These are phyloP conservation scores for Perizoma affinitatum DNA, from an alignment of 2,888 invertebrate species.

Conservation along the genomic window DNA sequence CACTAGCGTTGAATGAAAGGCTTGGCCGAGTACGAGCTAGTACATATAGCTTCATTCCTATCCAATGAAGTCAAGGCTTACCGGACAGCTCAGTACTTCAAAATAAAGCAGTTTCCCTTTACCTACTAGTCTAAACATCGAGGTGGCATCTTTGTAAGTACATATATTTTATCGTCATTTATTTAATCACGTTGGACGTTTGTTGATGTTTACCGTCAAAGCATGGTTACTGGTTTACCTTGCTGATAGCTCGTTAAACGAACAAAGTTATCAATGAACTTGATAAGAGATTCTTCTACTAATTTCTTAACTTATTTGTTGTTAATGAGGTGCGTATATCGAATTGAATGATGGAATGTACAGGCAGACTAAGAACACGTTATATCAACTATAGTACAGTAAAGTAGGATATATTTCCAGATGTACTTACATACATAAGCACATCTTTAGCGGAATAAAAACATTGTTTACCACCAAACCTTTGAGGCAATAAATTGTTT, in stretches of 20 bases:
- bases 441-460: too few relatives aligned
- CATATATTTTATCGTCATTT: not conserved
- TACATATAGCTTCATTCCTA: conserved; percentile 5
- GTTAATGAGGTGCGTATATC: conserved; percentile 5
- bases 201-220: not conserved
- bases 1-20: too few relatives aligned
- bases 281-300: conserved; percentile 1
- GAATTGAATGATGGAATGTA: not conserved
- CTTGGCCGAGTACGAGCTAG: not conserved
- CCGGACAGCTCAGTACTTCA: conserved; percentile 27
- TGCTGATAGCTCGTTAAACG: conserved; percentile 15
- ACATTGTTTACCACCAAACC: too few relatives aligned
- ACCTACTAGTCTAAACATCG: not conserved
- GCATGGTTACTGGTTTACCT: conserved; percentile 22
- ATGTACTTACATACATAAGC: too few relatives aligned
- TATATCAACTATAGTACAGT: too few relatives aligned
- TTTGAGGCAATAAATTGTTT: too few relatives aligned
- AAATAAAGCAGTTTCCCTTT: not conserved
- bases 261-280: conserved; percentile 9
- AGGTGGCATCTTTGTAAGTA: not conserved
- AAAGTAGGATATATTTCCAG: too few relatives aligned
- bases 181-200: not conserved
- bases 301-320: conserved; percentile 1
- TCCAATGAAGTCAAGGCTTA: conserved; percentile 50
- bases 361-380: too few relatives aligned